Evolutionary conservation across 1,140 invertebrate species (phyloP).

Genomic region (Lucilia cuprina): DNA sequence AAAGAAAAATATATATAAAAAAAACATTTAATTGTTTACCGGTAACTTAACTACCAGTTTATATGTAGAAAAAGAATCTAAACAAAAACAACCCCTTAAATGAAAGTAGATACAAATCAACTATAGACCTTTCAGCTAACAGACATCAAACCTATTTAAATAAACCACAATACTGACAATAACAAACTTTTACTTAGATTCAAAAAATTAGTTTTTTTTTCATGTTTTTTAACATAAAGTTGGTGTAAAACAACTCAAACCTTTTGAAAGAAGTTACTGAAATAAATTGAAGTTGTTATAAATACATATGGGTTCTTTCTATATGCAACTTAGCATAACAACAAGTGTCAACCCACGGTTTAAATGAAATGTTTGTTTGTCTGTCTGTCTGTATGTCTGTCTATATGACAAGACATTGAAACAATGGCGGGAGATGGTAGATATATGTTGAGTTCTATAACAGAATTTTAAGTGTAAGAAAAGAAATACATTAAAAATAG

Average conservation of each 20-base stretch:
- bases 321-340: constrained; percentile 1
- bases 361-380: background rate
- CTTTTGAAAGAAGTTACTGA: background rate
- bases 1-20: background rate
- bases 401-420: background rate
- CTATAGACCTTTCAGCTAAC: background rate
- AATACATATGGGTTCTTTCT: background rate
- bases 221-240: background rate
- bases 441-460: background rate
- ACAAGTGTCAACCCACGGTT: constrained; percentile 4
- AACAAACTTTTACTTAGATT: background rate
- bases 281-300: background rate
- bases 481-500: background rate
- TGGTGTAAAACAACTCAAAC: background rate
- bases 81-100: background rate
- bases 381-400: background rate
- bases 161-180: no score
- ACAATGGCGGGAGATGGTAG: background rate
- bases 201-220: background rate
- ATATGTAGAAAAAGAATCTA: background rate
- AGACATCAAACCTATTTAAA: no score
- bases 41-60: background rate
- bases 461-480: background rate
- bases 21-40: background rate
- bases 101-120: background rate